Base-by-base conservation (phyloP, 2,797 vertebrate genomes). In the Gallinago solitaria region DNA sequence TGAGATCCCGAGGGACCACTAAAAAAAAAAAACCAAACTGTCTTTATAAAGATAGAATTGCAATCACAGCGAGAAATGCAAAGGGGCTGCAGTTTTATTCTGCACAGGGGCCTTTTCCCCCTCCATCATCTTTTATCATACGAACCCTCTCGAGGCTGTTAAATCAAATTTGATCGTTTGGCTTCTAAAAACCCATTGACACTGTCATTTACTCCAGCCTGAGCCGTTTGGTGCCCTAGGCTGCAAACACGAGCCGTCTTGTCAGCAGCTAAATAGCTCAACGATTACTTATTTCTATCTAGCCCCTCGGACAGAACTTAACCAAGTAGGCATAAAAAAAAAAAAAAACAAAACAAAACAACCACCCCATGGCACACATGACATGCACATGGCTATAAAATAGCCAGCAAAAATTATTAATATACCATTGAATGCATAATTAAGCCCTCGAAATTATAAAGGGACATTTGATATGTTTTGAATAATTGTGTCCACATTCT, bases 191-290 rank as follows among this genome's bases (percentile, higher is more conserved):
- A 24, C 4, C 28, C 28, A 25, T 2, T n/a, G 35, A 17, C 1
- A 2, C 11, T 61, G 35, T 15, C 18, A 32, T 28, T 76, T 65
- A 50, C 57, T 39, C 13, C 74, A 32, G 5, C 6, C 12, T 19
- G 39, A 84, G 57, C 8, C 5, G 23, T 41, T n/a, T 9, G 3
- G 14, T 53, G 60, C 37, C 33, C 7, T 37, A 8, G 56, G 28
- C 48, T 77, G 39, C 61, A 50, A 77, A 48, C 24, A n/a, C 0
- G 0, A 82, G 68, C 47, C 5, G 1, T 1, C 9, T 5, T 51
- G 24, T 63, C 59, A 50, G 60, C 0, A 0, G 32, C 57, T 24
- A 4, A 45, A 21, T 6, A 57, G 43, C 50, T 75, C 20, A 27
- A 47, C 1, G 0, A 28, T 23, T 21, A 9, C 28, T 24, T 33